Base-by-base conservation (phyloP, 2,797 vertebrate species). In the Pseudochirops cupreus region DNA sequence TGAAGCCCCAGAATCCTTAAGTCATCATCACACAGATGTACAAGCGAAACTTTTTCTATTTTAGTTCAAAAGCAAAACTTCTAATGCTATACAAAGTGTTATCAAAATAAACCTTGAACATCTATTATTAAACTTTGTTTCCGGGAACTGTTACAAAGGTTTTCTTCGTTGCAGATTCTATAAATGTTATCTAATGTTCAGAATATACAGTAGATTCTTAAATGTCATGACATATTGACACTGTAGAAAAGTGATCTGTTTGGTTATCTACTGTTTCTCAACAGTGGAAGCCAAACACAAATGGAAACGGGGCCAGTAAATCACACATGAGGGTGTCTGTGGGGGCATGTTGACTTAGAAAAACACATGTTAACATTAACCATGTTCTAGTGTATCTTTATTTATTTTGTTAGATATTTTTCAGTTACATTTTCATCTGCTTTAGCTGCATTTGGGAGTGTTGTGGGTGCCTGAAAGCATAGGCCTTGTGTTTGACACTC, bases 11-110 rank as follows among this genome's bases (percentile, higher is more conserved):
- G 53, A 87, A 92, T 58, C 10, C 39, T 82, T 74, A 74, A 39
- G n/a, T 21, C 21, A 82, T 82, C 87, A 3, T 93, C 50, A 58
- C 58, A 91, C 13, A 89, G 11, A 82, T 95, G 89, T 93, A 57
- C 12, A 94, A 56, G 26, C 39, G 91, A 93, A 12, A 62, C 59
- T 94, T 94, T 95, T 92, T 91, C 59, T n/a, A 92, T 94, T 33
- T 56, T 67, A 53, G n/a, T 91, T 91, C 87, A 94, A 74, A 82
- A 95, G 54, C 31, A 95, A 95, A 82, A 55, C 58, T 97, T 93
- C 50, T 95, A n/a, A 53, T 92, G 26, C 46, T 92, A 82, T 82
- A 82, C 21, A 39, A 74, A 82, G 74, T 82, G 4, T 93, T 94
- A 26, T 82, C 54, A 93, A 94, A 93, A 91, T 93, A 91, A 91